Conservation (phyloP, 2,888 invertebrate genomes). For the Drosophila emarginata region DNA sequence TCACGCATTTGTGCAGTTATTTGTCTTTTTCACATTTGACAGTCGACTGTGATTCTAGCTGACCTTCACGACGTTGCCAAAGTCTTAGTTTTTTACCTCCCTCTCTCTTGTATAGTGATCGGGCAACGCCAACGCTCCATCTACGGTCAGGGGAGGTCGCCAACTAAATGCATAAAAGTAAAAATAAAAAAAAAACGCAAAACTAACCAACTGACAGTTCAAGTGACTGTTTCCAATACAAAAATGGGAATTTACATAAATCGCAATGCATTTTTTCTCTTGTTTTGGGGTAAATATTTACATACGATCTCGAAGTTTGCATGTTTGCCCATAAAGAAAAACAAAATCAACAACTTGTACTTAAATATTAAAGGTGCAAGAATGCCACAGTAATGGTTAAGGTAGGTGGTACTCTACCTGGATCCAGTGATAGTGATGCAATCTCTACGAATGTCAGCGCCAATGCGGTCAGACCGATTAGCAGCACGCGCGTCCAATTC, state of each 20-base stretch:
- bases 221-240: slow-evolving; percentile 40
- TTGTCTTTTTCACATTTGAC: slow-evolving; percentile 57
- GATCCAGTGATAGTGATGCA: slow-evolving; percentile 81
- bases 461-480: slow-evolving; percentile 64
- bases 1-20: slow-evolving; percentile 73
- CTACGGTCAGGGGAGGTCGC: slow-evolving; percentile 65
- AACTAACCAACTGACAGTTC: slow-evolving; percentile 17
- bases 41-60: slow-evolving; percentile 51
- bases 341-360: slow-evolving; percentile 52
- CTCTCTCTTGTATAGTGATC: slow-evolving; percentile 56
- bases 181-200: neutral
- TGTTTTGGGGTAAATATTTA: slow-evolving; percentile 63
- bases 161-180: slow-evolving; percentile 28
- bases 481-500: slow-evolving; percentile 77
- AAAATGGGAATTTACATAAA: slow-evolving; percentile 51
- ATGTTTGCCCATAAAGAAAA: slow-evolving; percentile 48
- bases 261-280: slow-evolving; percentile 23
- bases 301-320: slow-evolving; percentile 28
- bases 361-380: slow-evolving; percentile 30
- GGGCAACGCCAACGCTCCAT: slow-evolving; percentile 68
- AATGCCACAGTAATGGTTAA: neutral
- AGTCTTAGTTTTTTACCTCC: neutral
- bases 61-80: slow-evolving; percentile 68
- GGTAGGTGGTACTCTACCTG: slow-evolving; percentile 72
- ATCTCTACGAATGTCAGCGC: slow-evolving; percentile 75